Conservation (phyloP, 2,797 vertebrate species). For the Telmatherina bonti region DNA sequence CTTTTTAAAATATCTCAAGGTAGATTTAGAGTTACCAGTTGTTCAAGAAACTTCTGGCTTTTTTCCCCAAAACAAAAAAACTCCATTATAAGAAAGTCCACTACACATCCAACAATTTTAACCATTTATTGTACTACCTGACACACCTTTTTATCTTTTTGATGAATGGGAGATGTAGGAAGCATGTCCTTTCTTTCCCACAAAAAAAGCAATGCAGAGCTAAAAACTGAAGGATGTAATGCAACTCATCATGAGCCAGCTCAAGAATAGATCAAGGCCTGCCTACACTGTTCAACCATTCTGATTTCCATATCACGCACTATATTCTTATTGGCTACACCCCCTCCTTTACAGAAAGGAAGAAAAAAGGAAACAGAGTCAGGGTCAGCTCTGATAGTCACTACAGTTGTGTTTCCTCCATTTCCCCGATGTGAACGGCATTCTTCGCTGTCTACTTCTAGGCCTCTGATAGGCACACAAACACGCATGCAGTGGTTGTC, state of each 20-base stretch:
- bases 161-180: conserved; percentile 11
- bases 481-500: conserved; percentile 57
- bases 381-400: conserved; percentile 61
- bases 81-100: neutral
- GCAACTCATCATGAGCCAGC: conserved; percentile 63
- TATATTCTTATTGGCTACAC: conserved; percentile 37
- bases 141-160: neutral
- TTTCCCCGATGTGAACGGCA: conserved; percentile 48
- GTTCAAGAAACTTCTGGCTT: neutral
- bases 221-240: conserved; percentile 71
- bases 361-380: conserved; percentile 27
- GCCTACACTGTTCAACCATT: conserved; percentile 48
- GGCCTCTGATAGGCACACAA: conserved; percentile 38
- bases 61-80: neutral
- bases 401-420: conserved; percentile 67
- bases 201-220: conserved; percentile 47
- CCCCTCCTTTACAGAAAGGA: conserved; percentile 6
- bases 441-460: conserved; percentile 65
- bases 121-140: neutral
- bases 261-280: conserved; percentile 67
- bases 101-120: neutral
- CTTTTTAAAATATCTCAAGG: neutral
- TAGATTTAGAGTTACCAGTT: neutral
- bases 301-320: conserved; percentile 53
- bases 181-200: neutral